Conservation (phyloP, 2,888 invertebrate genomes). For the Operophtera brumata region DNA sequence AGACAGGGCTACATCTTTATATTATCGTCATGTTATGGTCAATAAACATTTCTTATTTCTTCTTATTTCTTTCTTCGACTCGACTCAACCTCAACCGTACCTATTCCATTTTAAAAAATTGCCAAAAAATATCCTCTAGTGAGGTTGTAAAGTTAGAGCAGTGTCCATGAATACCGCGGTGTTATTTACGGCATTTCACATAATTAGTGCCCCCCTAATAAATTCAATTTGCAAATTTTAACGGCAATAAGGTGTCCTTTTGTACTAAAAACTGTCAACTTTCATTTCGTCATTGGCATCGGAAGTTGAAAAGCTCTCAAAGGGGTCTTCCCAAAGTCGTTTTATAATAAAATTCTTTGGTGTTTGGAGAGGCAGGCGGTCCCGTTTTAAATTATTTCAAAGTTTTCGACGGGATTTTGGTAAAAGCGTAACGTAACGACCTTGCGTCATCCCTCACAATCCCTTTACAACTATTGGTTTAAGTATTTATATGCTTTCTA, state of each 20-base stretch:
- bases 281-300: slow-evolving; percentile 40
- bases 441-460: slow-evolving; percentile 33
- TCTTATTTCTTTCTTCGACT: too few relatives aligned
- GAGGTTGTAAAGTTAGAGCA: too few relatives aligned
- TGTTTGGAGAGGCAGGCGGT: slow-evolving; percentile 41
- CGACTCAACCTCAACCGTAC: too few relatives aligned
- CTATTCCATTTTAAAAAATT: too few relatives aligned
- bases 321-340: slow-evolving; percentile 44
- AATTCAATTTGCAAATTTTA: slow-evolving; percentile 26
- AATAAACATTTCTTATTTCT: too few relatives aligned
- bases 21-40: too few relatives aligned
- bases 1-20: too few relatives aligned
- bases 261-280: slow-evolving; percentile 40
- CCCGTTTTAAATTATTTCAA: slow-evolving; percentile 44
- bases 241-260: slow-evolving; percentile 30
- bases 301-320: slow-evolving; percentile 44
- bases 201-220: slow-evolving; percentile 6
- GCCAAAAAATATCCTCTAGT: too few relatives aligned
- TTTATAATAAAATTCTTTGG: slow-evolving; percentile 51
- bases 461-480: slow-evolving; percentile 22
- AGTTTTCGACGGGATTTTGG: slow-evolving; percentile 43
- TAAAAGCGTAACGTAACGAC: slow-evolving; percentile 26
- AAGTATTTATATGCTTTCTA: slow-evolving; percentile 7
- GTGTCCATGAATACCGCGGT: background rate
- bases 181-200: background rate